Evolutionary conservation across 2,113 vertebrate species (phyloP).

Genomic region (Macheiramphus alcinus): DNA sequence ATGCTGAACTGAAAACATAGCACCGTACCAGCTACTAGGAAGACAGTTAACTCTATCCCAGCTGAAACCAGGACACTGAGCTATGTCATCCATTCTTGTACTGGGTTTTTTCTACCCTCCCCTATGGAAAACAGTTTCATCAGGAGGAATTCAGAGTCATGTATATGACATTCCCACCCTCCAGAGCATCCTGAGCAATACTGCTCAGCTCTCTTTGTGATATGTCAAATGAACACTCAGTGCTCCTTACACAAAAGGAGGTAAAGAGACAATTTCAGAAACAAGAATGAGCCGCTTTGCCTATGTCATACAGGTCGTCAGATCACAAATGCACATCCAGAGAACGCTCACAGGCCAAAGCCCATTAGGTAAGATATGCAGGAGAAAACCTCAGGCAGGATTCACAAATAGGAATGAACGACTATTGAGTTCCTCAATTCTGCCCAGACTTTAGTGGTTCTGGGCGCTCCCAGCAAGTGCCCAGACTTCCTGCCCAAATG

Average conservation of each 20-base stretch:
- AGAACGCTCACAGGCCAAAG: not conserved
- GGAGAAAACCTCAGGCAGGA: not conserved
- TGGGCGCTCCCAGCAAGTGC: not conserved
- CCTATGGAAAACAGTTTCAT: not conserved
- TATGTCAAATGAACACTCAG: not conserved
- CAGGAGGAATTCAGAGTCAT: not conserved
- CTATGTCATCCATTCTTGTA: not conserved
- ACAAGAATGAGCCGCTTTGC: not conserved
- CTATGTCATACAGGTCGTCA: accelerated
- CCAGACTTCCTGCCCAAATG: not conserved
- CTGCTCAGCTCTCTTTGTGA: not conserved
- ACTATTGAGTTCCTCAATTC: not conserved
- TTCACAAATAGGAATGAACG: not conserved
- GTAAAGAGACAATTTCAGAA: not conserved
- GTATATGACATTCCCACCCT: not conserved
- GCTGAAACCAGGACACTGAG: not conserved
- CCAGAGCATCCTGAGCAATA: not conserved
- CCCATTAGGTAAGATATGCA: accelerated
- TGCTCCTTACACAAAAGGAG: not conserved
- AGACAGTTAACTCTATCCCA: too few species aligned
- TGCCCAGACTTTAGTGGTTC: not conserved
- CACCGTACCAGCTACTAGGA: too few species aligned
- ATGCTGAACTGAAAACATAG: too few species aligned
- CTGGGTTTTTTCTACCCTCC: not conserved
- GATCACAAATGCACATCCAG: not conserved